Evolutionary conservation across 2,888 invertebrate genomes (phyloP), one percentile per base, ranked within the genome.

Genomic region (Meganola albula): DNA sequence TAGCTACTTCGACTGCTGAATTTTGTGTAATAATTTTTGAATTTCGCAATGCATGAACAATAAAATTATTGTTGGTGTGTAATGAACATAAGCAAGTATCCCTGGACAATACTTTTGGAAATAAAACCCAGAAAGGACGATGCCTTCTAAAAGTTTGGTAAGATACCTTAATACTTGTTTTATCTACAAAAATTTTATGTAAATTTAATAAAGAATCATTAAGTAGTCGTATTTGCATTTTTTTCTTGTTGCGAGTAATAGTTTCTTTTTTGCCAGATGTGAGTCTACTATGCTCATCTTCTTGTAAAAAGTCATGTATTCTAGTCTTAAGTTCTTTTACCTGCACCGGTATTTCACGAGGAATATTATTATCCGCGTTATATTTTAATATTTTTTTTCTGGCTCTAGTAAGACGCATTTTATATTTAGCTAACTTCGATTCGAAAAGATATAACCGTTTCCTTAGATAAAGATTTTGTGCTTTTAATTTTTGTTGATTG

Each of bases 211-310:
- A 10, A 2, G 31, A 14, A 24, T 23, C 31, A 16, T 18, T 18
- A 10, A 31, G 16, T 7, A 24, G 18, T 7, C 31, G 13, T 16
- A 24, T 31, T 24, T 31, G 24, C 16, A 10, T 31, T 10, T 24
- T 24, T 5, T 10, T 13, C 18, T 31, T 31, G 11, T 37, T 23
- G 23, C 31, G 27, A 4, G 38, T 27, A 5, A 34, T 34, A 6
- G 31, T 34, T 20, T 38, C 38, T 37, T 40, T 44, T 24, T 35
- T 40, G 12, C 44, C 40, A 11, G 44, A 24, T 10, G 39, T 41
- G 3, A 38, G 13, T 30, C 34, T 18, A 23, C 41, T 40, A 27
- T 27, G 18, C 32, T 33, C 39, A 30, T 45, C 44, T 26, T 41
- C 12, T 12, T 24, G 11, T 12, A 39, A 38, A 37, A 38, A 43